Evolutionary conservation across 2,888 invertebrate genomes (phyloP).

Genomic region (Drosophila imparisetae): DNA sequence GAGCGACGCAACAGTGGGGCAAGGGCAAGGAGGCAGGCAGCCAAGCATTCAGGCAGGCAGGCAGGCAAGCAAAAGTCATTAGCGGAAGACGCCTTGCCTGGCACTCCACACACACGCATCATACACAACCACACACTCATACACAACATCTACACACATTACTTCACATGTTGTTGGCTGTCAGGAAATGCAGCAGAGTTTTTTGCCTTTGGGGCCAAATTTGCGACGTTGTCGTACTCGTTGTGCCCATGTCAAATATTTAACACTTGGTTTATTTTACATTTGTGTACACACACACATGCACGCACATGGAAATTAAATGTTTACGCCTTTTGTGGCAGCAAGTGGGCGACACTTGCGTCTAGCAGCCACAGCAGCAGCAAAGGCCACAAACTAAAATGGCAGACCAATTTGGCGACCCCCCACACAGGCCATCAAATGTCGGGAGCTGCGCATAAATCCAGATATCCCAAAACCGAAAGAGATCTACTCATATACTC

Average conservation of each 20-base stretch:
- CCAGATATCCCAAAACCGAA: conserved; percentile 24
- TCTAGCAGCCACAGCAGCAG: neutral
- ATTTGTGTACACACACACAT: conserved; percentile 42
- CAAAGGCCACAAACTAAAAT: conserved; percentile 41
- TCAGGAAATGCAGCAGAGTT: conserved; percentile 73
- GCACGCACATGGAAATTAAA: conserved; percentile 68
- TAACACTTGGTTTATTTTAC: conserved; percentile 77
- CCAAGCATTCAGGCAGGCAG: neutral
- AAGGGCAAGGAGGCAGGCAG: neutral
- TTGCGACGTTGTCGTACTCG: conserved; percentile 47
- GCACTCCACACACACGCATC: conserved; percentile 39
- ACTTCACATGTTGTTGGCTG: conserved; percentile 33
- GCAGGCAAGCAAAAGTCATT: conserved; percentile 70
- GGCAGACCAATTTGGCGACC: conserved; percentile 57
- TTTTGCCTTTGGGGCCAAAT: conserved; percentile 57
- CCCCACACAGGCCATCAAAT: conserved; percentile 10
- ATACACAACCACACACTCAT: conserved; percentile 14
- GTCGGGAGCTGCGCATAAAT: conserved; percentile 25
- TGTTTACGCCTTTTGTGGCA: conserved; percentile 79
- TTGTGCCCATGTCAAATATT: conserved; percentile 71
- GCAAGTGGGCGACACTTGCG: conserved; percentile 64
- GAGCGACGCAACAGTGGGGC: neutral
- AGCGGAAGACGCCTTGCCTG: conserved; percentile 63
- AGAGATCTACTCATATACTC: conserved; percentile 12
- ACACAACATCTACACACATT: neutral